Evolutionary conservation across 2,113 vertebrate species (phyloP), one percentile per base, ranked within the genome.

Genomic region (Coptodon bakossiorum): DNA sequence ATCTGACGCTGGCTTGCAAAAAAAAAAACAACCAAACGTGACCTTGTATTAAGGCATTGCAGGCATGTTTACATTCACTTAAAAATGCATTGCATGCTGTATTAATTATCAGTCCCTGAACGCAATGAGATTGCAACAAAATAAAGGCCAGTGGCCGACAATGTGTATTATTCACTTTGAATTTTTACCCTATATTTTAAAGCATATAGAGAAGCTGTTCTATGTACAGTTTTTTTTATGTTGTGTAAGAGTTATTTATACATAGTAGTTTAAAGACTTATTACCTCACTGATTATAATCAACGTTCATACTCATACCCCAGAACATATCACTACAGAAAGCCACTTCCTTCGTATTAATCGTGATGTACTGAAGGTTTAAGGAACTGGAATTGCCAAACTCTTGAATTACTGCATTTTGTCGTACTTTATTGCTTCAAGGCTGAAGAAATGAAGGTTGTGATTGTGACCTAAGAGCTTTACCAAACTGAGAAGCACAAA

Each of bases 401-500:
- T 57, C 4, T 34, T 34, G 10, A 31, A 50, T 54, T 14, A 4
- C 9, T 38, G 11, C 17, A 53, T 53, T 27, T 61, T 86, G 16
- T 36, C 3, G 3, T 16, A 17, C 16, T 81, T 61, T n/a, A 36
- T 22, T 45, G 22, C 73, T 87, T 88, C 71, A 85, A 87, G 63
- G 54, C 86, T 68, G 29, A 29, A 56, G 53, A 73, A 52, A 50
- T 34, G 13, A 5, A 85, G 16, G 59, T 27, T 63, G 48, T 61
- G 57, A 84, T 34, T 88, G 54, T 88, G 83, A 86, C 57, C 61
- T 22, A 71, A 84, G 53, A 59, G 57, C 85, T 86, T 90, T 79
- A 86, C 43, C 43, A 31, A 88, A 81, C 82, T 43, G 40, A 88
- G 80, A 57, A 43, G 76, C 52, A 92, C 88, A 87, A 90, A 86